Conservation (phyloP, 2,888 invertebrate genomes). For the Rhamnusium bicolor region DNA sequence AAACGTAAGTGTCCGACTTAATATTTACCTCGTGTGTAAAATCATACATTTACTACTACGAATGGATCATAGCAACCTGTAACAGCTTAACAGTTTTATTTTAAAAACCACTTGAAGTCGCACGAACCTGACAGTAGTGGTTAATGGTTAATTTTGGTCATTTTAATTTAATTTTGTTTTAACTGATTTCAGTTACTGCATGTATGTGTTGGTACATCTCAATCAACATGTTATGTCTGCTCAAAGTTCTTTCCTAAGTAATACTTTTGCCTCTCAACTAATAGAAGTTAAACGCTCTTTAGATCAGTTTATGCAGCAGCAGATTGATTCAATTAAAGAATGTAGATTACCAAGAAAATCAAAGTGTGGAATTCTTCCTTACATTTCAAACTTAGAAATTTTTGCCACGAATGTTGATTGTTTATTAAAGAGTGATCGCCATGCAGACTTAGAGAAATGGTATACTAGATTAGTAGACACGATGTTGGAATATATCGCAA, state of each 20-base stretch:
- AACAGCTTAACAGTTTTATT: no score
- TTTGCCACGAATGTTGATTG: conserved; percentile 90
- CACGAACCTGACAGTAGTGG: no score
- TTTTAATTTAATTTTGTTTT: no score
- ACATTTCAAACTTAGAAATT: conserved; percentile 91
- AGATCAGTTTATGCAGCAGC: conserved; percentile 91
- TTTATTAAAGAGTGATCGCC: conserved; percentile 90
- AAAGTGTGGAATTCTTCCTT: conserved; percentile 92
- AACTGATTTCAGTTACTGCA: conserved; percentile 83
- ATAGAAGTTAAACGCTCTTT: conserved; percentile 93
- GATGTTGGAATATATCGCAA: conserved; percentile 87
- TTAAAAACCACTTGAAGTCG: no score
- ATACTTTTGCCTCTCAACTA: conserved; percentile 88
- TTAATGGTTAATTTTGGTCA: no score
- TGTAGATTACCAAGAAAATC: conserved; percentile 79
- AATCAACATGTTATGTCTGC: conserved; percentile 95
- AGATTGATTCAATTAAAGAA: conserved; percentile 86
- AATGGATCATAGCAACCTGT: no score
- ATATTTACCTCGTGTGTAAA: no score
- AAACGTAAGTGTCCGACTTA: no score
- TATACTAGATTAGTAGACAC: conserved; percentile 85
- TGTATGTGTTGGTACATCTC: conserved; percentile 92
- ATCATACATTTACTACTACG: no score
- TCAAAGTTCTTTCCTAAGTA: conserved; percentile 89
- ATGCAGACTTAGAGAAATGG: conserved; percentile 95